These are phyloP conservation scores for Dolichallabes microphthalmus DNA, from an alignment of 2,113 vertebrate genomes.

Conservation along the genomic window DNA sequence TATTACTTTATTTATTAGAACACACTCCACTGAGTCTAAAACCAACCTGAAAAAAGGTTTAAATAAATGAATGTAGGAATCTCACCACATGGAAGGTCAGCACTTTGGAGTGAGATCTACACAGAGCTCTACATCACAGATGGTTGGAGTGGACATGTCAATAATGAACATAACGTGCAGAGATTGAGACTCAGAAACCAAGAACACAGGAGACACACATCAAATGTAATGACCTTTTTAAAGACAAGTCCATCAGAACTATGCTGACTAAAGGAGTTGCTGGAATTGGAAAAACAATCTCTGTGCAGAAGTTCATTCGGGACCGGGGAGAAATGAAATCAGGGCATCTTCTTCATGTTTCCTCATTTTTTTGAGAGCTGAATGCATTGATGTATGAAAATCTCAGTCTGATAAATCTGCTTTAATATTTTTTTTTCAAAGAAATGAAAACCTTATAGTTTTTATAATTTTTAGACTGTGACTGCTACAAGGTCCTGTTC, in stretches of 20 bases:
- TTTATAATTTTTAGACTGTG: no score
- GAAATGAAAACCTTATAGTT: no score
- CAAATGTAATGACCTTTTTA: background rate
- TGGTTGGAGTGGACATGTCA: no score
- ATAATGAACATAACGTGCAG: no score
- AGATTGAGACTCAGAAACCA: background rate
- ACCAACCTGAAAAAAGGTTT: background rate
- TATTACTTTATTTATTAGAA: background rate
- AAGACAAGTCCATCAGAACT: background rate
- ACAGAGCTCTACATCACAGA: no score
- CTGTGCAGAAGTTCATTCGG: background rate
- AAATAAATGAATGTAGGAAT: background rate
- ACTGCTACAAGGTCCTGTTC: background rate
- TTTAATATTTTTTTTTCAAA: no score
- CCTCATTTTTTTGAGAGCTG: no score
- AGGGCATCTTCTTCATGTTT: background rate
- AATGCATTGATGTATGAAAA: background rate
- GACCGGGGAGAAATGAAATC: background rate
- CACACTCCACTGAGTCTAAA: background rate
- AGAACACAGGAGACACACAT: background rate
- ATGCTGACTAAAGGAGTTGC: background rate
- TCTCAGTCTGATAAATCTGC: no score
- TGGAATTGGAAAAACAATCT: background rate
- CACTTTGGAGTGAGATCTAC: no score
- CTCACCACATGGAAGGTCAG: no score